A percentile compares a stretch with the other conserved stretches of the same genome.
Conservation (phyloP, 1,140 invertebrate genomes). For the Bombus difficillimus region DNA sequence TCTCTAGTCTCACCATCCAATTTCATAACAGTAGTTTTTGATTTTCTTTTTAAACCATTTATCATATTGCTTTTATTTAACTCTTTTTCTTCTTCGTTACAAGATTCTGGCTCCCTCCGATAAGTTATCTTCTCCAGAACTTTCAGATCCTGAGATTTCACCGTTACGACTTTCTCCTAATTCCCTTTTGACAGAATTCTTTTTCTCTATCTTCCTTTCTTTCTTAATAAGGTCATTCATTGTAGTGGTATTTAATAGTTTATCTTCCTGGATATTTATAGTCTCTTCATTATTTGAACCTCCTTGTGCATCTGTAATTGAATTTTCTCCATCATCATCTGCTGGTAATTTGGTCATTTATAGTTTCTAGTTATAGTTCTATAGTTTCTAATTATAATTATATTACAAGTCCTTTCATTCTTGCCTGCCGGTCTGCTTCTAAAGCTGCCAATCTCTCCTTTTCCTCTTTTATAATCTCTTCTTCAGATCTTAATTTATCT, state of each 20-base stretch:
- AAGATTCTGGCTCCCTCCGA: conserved; percentile 78
- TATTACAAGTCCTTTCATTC: conserved; percentile 88
- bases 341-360: conserved; percentile 75
- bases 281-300: conserved; percentile 58
- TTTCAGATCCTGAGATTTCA: conserved; percentile 59
- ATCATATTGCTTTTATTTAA: conserved; percentile 38
- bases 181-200: conserved; percentile 24
- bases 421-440: conserved; percentile 86
- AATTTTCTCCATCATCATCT: conserved; percentile 81
- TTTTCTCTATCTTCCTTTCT: neutral
- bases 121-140: conserved; percentile 76
- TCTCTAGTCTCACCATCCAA: conserved; percentile 37
- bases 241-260: neutral
- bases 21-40: conserved; percentile 49
- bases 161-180: conserved; percentile 48
- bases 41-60: conserved; percentile 31
- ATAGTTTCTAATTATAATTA: conserved; percentile 79
- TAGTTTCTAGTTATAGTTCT: conserved; percentile 79
- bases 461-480: conserved; percentile 91
- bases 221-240: neutral
- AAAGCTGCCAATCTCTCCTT: conserved; percentile 86
- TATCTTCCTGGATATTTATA: neutral
- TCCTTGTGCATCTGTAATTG: conserved; percentile 76
- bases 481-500: conserved; percentile 92
- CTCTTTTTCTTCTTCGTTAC: conserved; percentile 75